Evolutionary conservation across 1,140 invertebrate species (phyloP).

Genomic region (Trichonephila clavipes): DNA sequence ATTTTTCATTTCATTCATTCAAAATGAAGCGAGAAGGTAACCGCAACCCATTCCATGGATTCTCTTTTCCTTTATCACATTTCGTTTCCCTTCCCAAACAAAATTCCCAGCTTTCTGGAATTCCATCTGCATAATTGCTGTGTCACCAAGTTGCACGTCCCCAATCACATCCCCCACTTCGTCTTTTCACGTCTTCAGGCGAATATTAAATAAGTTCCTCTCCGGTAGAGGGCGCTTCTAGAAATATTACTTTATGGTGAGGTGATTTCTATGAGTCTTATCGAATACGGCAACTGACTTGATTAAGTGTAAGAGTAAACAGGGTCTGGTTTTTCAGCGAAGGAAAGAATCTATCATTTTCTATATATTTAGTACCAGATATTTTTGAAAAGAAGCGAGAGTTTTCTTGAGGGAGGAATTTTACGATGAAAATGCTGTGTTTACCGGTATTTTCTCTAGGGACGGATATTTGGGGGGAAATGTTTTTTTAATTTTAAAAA

Average conservation of each 20-base stretch:
- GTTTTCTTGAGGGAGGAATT: constrained; percentile 1
- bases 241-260: constrained; percentile 52
- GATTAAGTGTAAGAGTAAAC: constrained; percentile 43
- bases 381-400: background rate
- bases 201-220: constrained; percentile 58
- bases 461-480: background rate
- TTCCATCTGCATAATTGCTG: constrained; percentile 61
- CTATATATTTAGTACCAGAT: background rate
- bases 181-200: background rate
- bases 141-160: constrained; percentile 9
- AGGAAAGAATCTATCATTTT: background rate
- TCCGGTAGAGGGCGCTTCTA: background rate
- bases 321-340: background rate
- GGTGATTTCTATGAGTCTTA: constrained; percentile 25
- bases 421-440: constrained; percentile 1
- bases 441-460: constrained; percentile 7
- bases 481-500: background rate
- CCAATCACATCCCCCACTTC: background rate
- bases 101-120: constrained; percentile 54
- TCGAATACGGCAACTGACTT: constrained; percentile 57
- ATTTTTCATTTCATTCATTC: constrained; percentile 20
- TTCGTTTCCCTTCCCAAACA: constrained; percentile 36
- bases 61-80: constrained; percentile 26
- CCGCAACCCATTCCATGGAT: constrained; percentile 6
- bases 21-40: constrained; percentile 4